Base-by-base conservation (phyloP, 2,888 invertebrate species). In the Habroteleia sp. region DNA sequence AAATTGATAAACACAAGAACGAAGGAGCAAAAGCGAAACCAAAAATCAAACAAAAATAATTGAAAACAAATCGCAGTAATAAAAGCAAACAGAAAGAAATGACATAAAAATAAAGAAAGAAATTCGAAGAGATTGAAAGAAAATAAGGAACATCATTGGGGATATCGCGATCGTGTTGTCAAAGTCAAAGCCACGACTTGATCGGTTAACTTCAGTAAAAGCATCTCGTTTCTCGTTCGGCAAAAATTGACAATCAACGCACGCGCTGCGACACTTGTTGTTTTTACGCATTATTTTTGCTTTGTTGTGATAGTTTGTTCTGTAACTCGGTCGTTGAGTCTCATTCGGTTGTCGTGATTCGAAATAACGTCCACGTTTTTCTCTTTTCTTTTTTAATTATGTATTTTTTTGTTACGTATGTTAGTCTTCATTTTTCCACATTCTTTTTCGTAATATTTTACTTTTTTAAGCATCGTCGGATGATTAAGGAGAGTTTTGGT, bases 71-170 rank as follows among this genome's bases (percentile, higher is more conserved):
- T 27, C n/a, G 29, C 39, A 17, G 39, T 27, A 17, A 42, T 42
- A n/a, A 42, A 46, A 60, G 1, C 8, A 31, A 31, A 10, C 10
- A 23, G 29, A 41, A 31, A 8, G 3, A 46, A 33, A 0, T 7
- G 25, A 33, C 17, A 44, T 25, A 10, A n/a, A 37, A 44, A 27
- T 8, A 63, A 72, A 63, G 48, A 39, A 80, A 78, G 76, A 80
- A 86, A 85, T 79, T 82, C 77, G 85, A 86, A 82, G 82, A 82
- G 80, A 80, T 83, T 81, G 80, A 85, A 83, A 82, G 83, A 77
- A 83, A 82, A 81, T 80, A 83, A 85, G 82, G 81, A 87, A 85
- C 85, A 85, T 85, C 84, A 86, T 86, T 85, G 83, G 85, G 83
- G 83, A 85, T 80, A 83, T 78, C 81, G 81, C 50, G 68, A 65